Base-by-base conservation (phyloP, 2,797 vertebrate species). In the Lepus townsendii region DNA sequence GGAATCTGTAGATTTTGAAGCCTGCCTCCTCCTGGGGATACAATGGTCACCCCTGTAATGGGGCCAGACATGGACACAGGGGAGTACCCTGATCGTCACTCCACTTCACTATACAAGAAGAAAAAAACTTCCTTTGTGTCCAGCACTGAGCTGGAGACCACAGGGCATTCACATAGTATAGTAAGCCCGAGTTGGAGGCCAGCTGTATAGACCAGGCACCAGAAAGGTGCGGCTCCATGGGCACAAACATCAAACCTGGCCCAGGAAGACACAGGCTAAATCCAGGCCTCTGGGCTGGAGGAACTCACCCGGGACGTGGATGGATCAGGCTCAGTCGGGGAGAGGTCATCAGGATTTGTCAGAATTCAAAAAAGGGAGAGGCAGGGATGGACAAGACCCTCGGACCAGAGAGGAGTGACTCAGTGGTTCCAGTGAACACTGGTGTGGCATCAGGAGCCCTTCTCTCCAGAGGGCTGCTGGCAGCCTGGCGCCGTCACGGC, bases 151-250 rank as follows among this genome's bases (percentile, higher is more conserved):
- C 42, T 35, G 78, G 30, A 79, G 19, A 60, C 42, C 4, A 0
- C 6, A 6, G 52, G 54, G 2, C 11, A 12, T 1, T 0, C 14
- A 32, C 38, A 66, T 7, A 30, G 50, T 20, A 13, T 30, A 32
- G 30, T 0, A 32, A 92, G 73, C 50, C 35, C 9, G 57, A 19
- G 9, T 24, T 1, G 0, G 72, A 65, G 42, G 62, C 35, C 69
- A n/a, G 60, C 2, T n/a, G 32, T 14, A 60, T 12, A 0, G 27
- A 35, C 22, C 65, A 50, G 22, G 38, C 13, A 54, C 76, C 32
- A 10, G 8, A 13, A 32, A 24, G 9, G 19, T 14, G 7, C 10
- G 1, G 1, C 20, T 68, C 19, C 12, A 1, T 0, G 0, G 50
- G 7, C 54, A 24, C 2, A 7, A 13, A 65, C 42, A 32, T 5